phyloP scores from a whole-genome alignment of 2,797 vertebrate genomes.

The Okamejei kenojei region DNA sequence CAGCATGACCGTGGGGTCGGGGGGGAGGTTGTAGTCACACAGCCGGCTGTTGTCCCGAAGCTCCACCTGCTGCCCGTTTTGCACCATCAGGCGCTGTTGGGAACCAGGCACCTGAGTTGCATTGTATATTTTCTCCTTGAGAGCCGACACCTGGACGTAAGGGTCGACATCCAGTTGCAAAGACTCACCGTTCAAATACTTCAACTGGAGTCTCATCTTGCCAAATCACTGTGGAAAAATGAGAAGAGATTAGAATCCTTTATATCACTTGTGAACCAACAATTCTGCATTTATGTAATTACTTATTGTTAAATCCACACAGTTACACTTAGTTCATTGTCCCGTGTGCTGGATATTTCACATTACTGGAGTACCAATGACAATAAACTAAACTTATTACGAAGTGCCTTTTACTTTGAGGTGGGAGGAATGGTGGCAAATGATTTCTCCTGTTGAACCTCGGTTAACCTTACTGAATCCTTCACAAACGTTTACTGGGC shows the following conservation, averaged over 20 bases:
- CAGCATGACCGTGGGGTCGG: background rate
- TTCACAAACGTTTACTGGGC: too few relatives aligned
- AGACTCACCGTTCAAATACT: background rate
- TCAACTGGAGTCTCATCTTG: slow-evolving; percentile 37
- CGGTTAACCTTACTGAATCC: too few relatives aligned
- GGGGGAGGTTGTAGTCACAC: background rate
- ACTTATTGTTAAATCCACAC: background rate
- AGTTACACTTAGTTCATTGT: background rate
- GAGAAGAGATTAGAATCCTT: too few relatives aligned
- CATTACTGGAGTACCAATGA: too few relatives aligned
- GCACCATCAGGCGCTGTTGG: background rate
- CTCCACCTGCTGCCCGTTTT: background rate
- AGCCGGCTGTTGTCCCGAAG: background rate
- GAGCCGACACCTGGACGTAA: background rate
- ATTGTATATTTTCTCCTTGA: background rate
- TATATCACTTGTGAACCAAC: background rate
- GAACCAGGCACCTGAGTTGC: background rate
- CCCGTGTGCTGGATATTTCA: too few relatives aligned
- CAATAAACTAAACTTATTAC: too few relatives aligned
- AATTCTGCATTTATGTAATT: background rate
- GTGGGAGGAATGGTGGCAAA: too few relatives aligned
- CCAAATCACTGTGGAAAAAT: slow-evolving; percentile 11
- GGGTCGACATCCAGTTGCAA: slow-evolving; percentile 24
- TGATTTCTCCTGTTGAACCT: too few relatives aligned
- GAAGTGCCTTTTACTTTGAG: too few relatives aligned